phyloP scores from a whole-genome alignment of 2,797 vertebrate species.

The Heterohyrax brucei region DNA sequence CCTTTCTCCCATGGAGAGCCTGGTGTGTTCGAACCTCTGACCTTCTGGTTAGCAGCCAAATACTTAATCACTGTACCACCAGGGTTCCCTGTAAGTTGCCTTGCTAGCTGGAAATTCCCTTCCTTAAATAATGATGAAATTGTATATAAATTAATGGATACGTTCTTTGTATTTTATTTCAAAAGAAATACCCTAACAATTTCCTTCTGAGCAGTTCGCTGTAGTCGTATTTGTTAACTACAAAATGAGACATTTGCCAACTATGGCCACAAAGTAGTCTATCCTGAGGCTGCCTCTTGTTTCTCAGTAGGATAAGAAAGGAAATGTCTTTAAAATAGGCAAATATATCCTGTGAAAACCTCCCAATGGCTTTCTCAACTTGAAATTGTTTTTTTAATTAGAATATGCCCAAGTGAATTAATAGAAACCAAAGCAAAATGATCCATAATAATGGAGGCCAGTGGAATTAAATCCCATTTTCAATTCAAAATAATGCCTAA shows the following conservation, averaged over 20 bases:
- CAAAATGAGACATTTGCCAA: constrained; percentile 73
- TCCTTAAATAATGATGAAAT: constrained; percentile 76
- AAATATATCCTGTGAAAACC: constrained; percentile 65
- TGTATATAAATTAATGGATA: constrained; percentile 80
- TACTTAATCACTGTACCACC: too few species aligned
- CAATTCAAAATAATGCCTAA: constrained; percentile 75
- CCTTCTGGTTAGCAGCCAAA: too few species aligned
- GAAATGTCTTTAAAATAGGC: constrained; percentile 74
- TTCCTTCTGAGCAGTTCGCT: constrained; percentile 81
- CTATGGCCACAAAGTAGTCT: constrained; percentile 66
- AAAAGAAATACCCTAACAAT: constrained; percentile 42
- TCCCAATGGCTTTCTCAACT: constrained; percentile 62
- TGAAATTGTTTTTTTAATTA: constrained; percentile 55
- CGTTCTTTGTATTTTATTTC: constrained; percentile 53
- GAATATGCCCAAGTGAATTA: constrained; percentile 63
- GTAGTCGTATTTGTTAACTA: constrained; percentile 83
- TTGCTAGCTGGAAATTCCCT: constrained; percentile 69
- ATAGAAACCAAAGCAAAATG: constrained; percentile 70
- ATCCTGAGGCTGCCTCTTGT: constrained; percentile 57
- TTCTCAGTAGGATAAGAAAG: constrained; percentile 72
- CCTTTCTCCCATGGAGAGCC: too few species aligned
- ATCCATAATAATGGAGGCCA: constrained; percentile 43
- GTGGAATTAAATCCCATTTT: constrained; percentile 68
- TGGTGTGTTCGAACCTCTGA: too few species aligned
- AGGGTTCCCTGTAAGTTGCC: constrained; percentile 15